phyloP scores from a whole-genome alignment of 1,140 invertebrate genomes.

The Chelonus insularis region DNA sequence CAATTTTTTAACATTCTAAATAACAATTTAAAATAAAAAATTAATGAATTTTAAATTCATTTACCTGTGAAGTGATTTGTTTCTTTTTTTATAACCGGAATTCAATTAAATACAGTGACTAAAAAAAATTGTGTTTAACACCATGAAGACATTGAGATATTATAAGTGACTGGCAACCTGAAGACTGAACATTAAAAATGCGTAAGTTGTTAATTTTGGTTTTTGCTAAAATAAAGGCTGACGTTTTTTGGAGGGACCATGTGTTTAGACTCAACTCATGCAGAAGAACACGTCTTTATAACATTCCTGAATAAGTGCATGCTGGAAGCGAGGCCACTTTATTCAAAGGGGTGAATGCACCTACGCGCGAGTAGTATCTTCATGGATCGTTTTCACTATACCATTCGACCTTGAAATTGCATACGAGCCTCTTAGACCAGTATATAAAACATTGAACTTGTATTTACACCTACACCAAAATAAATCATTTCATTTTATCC shows the following conservation, averaged over 20 bases:
- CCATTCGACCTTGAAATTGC: conserved; percentile 51
- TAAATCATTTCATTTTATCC: neutral
- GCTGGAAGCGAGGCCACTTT: conserved; percentile 5
- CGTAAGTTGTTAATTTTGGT: too few relatives aligned
- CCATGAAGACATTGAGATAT: too few relatives aligned
- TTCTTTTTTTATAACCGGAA: too few relatives aligned
- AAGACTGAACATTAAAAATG: too few relatives aligned
- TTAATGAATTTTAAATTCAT: neutral
- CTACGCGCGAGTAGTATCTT: conserved; percentile 37
- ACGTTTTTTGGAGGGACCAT: neutral
- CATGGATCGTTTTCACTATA: conserved; percentile 46
- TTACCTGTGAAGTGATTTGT: neutral
- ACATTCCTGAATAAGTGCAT: conserved; percentile 30
- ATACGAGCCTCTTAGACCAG: conserved; percentile 10
- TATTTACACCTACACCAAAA: neutral
- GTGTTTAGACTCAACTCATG: neutral
- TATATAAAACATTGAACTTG: conserved; percentile 6
- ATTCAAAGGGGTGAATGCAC: conserved; percentile 45
- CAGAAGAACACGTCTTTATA: neutral
- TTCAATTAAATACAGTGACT: too few relatives aligned
- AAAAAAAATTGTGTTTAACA: too few relatives aligned
- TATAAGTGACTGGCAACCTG: too few relatives aligned
- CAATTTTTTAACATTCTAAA: too few relatives aligned
- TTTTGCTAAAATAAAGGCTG: too few relatives aligned
- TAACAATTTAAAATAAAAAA: too few relatives aligned